A percentile compares a stretch with the other conserved stretches of the same genome.
These are phyloP conservation scores for Pelmatolapia mariae DNA, from an alignment of 2,113 vertebrate genomes.

Conservation along the genomic window DNA sequence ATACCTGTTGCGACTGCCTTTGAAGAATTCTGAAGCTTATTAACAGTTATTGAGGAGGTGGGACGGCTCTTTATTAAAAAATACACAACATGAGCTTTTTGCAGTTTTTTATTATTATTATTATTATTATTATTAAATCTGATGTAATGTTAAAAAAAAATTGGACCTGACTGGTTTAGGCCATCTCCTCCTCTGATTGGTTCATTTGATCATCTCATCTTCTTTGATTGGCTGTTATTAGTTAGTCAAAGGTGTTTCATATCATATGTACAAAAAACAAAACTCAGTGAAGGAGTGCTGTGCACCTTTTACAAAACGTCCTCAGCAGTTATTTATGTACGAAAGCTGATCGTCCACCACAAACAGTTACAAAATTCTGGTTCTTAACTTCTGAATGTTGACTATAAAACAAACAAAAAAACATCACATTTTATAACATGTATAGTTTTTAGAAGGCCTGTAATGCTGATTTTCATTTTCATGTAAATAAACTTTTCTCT, in stretches of 20 bases:
- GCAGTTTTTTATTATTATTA: not conserved
- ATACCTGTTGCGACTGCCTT: not conserved
- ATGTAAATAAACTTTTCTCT: conserved; percentile 65
- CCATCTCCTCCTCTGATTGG: conserved; percentile 24
- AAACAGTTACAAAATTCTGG: not conserved
- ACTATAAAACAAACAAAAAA: not conserved
- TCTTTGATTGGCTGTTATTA: conserved; percentile 15
- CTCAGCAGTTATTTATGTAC: conserved; percentile 29
- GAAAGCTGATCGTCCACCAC: not conserved
- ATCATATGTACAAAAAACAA: not conserved
- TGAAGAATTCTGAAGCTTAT: not conserved
- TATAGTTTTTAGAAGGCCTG: conserved; percentile 51
- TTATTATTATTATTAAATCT: not conserved
- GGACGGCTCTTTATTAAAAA: not conserved
- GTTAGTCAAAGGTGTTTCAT: conserved; percentile 6
- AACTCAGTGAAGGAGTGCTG: conserved; percentile 36
- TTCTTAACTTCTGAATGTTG: conserved; percentile 21
- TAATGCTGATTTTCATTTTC: conserved; percentile 47
- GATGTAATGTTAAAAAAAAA: not conserved
- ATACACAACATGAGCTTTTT: not conserved
- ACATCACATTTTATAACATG: conserved; percentile 31
- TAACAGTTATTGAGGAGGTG: not conserved
- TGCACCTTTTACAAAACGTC: conserved; percentile 39
- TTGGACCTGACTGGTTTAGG: conserved; percentile 54
- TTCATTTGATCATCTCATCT: conserved; percentile 12